Evolutionary conservation across 1,140 invertebrate genomes (phyloP).

Genomic region (Cyclargus thomasi): DNA sequence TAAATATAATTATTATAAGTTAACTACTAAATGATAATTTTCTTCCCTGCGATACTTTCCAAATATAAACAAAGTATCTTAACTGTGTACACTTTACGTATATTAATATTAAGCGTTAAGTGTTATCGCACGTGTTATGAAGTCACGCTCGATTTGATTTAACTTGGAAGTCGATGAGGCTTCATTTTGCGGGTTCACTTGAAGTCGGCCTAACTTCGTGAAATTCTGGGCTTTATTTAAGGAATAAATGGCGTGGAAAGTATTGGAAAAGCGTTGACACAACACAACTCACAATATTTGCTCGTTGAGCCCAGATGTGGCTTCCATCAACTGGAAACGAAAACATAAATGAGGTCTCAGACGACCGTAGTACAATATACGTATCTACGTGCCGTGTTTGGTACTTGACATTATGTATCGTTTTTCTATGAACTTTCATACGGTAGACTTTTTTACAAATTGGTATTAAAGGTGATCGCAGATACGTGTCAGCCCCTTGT

Average conservation of each 20-base stretch:
- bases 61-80: too few relatives aligned
- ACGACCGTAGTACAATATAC: too few relatives aligned
- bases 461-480: too few relatives aligned
- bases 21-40: too few relatives aligned
- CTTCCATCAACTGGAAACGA: slow-evolving; percentile 18
- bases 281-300: slow-evolving; percentile 17
- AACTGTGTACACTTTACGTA: too few relatives aligned
- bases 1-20: too few relatives aligned
- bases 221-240: slow-evolving; percentile 13
- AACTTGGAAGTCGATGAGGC: neutral
- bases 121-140: neutral
- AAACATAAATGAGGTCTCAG: slow-evolving; percentile 18
- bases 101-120: neutral
- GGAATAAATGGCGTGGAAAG: slow-evolving; percentile 19
- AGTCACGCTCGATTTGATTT: neutral
- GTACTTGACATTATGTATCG: too few relatives aligned
- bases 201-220: slow-evolving; percentile 1
- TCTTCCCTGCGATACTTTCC: too few relatives aligned
- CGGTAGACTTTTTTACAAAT: too few relatives aligned
- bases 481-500: too few relatives aligned
- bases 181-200: neutral
- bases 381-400: neutral
- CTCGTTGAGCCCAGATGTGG: slow-evolving; percentile 19
- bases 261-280: slow-evolving; percentile 20
- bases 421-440: too few relatives aligned